phyloP scores from a whole-genome alignment of 92 coral and sea anemone genomes.

The Galaxea fascicularis region DNA sequence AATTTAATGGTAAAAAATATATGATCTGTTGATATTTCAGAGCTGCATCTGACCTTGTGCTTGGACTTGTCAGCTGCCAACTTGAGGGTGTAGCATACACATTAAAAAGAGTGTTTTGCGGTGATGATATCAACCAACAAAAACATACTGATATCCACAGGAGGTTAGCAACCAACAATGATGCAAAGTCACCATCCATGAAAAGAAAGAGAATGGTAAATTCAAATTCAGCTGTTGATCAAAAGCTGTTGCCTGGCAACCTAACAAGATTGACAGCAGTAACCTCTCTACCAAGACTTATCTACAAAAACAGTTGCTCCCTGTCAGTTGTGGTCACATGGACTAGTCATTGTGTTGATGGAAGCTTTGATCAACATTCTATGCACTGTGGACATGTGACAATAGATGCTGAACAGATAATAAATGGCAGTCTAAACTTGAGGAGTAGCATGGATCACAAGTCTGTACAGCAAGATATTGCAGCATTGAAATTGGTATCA shows the following conservation, averaged over 20 bases:
- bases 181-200: constrained; percentile 4
- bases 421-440: constrained; percentile 43
- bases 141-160: background rate
- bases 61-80: constrained; percentile 46
- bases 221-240: background rate
- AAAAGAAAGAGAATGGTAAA: constrained; percentile 52
- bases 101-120: background rate
- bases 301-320: constrained; percentile 21
- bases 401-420: constrained; percentile 15
- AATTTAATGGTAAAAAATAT: background rate
- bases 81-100: background rate
- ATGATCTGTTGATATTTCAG: constrained; percentile 16
- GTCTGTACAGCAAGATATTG: constrained; percentile 52
- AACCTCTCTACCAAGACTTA: constrained; percentile 61
- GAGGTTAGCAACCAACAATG: background rate
- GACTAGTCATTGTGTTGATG: constrained; percentile 28
- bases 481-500: constrained; percentile 70
- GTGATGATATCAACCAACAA: background rate
- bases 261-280: constrained; percentile 58
- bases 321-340: constrained; percentile 71
- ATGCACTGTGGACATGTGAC: constrained; percentile 60
- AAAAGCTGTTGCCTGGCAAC: constrained; percentile 57
- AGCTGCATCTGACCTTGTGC: constrained; percentile 23
- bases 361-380: constrained; percentile 13
- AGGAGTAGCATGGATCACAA: constrained; percentile 30